phyloP scores from a whole-genome alignment of 2,888 invertebrate species.

The Synergus gifuensis region DNA sequence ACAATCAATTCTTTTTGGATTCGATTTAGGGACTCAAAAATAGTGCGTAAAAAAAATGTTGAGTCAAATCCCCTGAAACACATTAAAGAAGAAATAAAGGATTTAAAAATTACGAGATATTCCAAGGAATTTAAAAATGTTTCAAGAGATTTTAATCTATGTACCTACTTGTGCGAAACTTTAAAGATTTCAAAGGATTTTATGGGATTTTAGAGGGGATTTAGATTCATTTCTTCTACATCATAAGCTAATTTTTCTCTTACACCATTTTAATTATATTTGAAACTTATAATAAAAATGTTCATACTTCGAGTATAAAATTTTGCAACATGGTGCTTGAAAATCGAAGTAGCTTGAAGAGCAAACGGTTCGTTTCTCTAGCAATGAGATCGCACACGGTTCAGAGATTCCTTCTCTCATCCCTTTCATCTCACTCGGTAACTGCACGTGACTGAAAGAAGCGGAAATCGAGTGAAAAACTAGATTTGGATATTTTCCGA shows the following conservation, averaged over 20 bases:
- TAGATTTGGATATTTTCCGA: slow-evolving; percentile 37
- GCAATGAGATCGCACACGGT: slow-evolving; percentile 36
- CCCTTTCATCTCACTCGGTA: slow-evolving; percentile 34
- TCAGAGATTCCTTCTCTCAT: slow-evolving; percentile 19
- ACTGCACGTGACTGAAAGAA: slow-evolving; percentile 34
- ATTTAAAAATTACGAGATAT: too few species aligned
- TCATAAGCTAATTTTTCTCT: neutral
- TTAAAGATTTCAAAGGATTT: too few species aligned
- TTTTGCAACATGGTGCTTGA: neutral
- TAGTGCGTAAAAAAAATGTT: too few species aligned
- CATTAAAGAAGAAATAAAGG: too few species aligned
- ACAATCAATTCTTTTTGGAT: too few species aligned
- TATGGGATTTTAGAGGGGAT: too few species aligned
- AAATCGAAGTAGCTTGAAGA: slow-evolving; percentile 24
- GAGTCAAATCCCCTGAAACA: too few species aligned
- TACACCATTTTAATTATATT: neutral
- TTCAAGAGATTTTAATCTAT: too few species aligned
- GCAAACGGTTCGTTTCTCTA: slow-evolving; percentile 30
- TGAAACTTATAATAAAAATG: neutral
- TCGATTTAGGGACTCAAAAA: too few species aligned
- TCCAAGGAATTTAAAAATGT: too few species aligned
- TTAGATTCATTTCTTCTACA: too few species aligned
- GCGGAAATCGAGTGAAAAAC: slow-evolving; percentile 37
- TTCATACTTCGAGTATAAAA: neutral
- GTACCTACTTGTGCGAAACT: too few species aligned